A percentile compares a stretch with the other conserved stretches of the same genome.
Evolutionary conservation across 2,888 invertebrate genomes (phyloP).

Genomic region (Calliphora vomitoria): DNA sequence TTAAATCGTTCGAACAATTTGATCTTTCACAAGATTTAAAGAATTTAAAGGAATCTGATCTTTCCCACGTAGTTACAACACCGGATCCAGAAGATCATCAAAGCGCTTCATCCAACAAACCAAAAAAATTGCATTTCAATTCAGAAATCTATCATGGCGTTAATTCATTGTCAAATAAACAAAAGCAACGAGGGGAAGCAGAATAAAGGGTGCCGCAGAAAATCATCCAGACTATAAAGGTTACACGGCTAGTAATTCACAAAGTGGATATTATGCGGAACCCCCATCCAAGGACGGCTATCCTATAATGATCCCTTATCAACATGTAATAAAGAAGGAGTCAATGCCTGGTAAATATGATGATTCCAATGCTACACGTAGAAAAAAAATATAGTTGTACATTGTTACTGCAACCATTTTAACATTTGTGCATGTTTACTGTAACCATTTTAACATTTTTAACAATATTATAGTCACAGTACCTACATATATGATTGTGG

Average conservation of each 20-base stretch:
- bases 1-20: conserved; percentile 80
- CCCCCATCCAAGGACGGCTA: conserved; percentile 81
- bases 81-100: conserved; percentile 77
- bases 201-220: conserved; percentile 76
- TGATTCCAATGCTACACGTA: conserved; percentile 77
- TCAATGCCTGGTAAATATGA: conserved; percentile 78
- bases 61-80: conserved; percentile 81
- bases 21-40: conserved; percentile 83
- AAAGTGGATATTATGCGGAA: conserved; percentile 81
- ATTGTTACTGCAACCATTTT: no score
- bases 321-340: conserved; percentile 82
- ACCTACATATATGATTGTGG: no score
- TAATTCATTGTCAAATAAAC: conserved; percentile 83
- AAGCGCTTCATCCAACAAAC: conserved; percentile 75
- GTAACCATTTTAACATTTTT: no score
- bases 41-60: conserved; percentile 83
- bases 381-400: no score
- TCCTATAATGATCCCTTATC: conserved; percentile 81
- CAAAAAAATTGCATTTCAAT: conserved; percentile 82
- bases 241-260: conserved; percentile 71
- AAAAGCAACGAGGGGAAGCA: conserved; percentile 75
- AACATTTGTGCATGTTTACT: no score
- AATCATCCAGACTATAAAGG: conserved; percentile 81
- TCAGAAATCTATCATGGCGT: conserved; percentile 84
- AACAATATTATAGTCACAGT: no score